Evolutionary conservation across 2,113 vertebrate genomes (phyloP).

Genomic region (Girardinichthys multiradiatus): DNA sequence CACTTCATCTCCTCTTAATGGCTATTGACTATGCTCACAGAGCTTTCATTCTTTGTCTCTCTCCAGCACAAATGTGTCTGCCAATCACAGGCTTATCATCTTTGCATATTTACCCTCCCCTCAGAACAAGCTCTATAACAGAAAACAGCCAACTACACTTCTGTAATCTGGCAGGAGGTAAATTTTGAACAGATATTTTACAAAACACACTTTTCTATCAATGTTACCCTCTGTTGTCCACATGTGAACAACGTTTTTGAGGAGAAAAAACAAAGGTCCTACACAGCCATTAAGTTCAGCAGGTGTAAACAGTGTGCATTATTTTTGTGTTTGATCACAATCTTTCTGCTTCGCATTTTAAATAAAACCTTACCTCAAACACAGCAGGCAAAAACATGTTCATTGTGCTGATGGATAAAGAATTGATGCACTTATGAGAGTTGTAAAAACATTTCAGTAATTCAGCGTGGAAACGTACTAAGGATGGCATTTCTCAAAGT

Average conservation of each 20-base stretch:
- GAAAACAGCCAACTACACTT: slow-evolving; percentile 14
- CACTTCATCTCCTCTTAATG: slow-evolving; percentile 74
- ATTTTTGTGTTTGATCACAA: no score
- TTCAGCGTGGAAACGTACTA: no score
- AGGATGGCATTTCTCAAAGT: no score
- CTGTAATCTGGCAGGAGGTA: slow-evolving; percentile 1
- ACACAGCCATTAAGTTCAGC: no score
- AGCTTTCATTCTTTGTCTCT: slow-evolving; percentile 66
- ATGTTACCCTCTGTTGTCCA: neutral
- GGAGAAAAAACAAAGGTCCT: no score
- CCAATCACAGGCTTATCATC: slow-evolving; percentile 65
- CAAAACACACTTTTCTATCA: neutral
- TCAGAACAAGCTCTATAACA: slow-evolving; percentile 26
- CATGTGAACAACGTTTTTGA: neutral
- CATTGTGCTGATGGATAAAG: no score
- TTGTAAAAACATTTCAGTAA: no score
- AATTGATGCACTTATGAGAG: no score
- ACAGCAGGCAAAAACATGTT: no score
- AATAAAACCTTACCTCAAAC: no score
- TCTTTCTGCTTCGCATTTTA: no score
- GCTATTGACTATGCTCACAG: slow-evolving; percentile 74
- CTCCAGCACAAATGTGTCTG: slow-evolving; percentile 71
- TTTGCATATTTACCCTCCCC: slow-evolving; percentile 50
- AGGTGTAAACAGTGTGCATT: no score
- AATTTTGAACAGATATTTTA: neutral